Percentiles rank a stretch among this genome's conserved stretches.
phyloP scores from a whole-genome alignment of 2,888 invertebrate genomes.

The Napeogenes sylphis region DNA sequence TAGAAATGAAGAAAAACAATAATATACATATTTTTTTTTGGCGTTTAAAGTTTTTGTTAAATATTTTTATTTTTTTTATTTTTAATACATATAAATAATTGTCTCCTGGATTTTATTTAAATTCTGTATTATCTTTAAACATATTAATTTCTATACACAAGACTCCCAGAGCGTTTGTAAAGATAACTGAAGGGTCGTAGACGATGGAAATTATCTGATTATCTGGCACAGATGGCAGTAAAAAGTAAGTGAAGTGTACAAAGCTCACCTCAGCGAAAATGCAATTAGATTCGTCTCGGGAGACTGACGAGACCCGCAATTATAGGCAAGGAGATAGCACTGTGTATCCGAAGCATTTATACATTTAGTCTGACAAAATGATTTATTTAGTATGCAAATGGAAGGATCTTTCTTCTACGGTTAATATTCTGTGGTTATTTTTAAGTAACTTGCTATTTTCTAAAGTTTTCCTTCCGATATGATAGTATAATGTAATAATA shows the following conservation, averaged over 20 bases:
- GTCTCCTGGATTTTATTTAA: neutral
- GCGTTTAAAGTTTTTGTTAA: too few species aligned
- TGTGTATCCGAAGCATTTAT: neutral
- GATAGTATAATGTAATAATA: too few species aligned
- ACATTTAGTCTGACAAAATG: neutral
- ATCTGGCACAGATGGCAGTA: constrained; percentile 49
- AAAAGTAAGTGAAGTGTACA: constrained; percentile 56
- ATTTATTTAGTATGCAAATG: too few species aligned
- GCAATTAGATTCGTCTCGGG: constrained; percentile 71
- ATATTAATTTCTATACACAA: constrained; percentile 2
- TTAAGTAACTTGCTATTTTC: too few species aligned
- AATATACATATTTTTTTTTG: too few species aligned
- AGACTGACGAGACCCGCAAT: constrained; percentile 52
- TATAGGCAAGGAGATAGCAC: constrained; percentile 39
- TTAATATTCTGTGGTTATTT: too few species aligned
- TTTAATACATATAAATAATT: too few species aligned
- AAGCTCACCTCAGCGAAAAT: constrained; percentile 71
- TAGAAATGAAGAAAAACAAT: too few species aligned
- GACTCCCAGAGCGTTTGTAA: constrained; percentile 5
- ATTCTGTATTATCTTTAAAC: neutral
- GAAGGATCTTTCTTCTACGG: too few species aligned
- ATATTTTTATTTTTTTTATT: too few species aligned
- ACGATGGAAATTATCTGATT: constrained; percentile 46
- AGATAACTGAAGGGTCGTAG: constrained; percentile 16
- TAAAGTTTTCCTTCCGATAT: too few species aligned